Evolutionary conservation across 2,113 vertebrate genomes (phyloP), one percentile per base, ranked within the genome.

Genomic region (Neopipo cinnamomea): DNA sequence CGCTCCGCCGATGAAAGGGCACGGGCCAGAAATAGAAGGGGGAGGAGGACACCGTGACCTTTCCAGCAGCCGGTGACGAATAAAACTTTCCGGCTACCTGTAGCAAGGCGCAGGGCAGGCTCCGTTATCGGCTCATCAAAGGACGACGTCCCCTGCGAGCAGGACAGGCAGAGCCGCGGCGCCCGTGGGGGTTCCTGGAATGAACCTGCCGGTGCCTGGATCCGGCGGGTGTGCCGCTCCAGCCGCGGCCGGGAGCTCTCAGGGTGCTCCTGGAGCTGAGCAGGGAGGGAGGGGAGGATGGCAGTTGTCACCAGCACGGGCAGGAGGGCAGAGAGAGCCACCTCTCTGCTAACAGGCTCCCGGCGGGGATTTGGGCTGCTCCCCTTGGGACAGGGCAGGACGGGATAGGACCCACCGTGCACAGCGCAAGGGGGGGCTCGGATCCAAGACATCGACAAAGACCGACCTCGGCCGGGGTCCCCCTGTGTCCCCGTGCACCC

Each of bases 21-120:
- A 95, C 2, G 12, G 72, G 53, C 87, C 82, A 94, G 79, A 94
- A 97, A 95, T 89, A 94, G 93, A 78, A 81, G 22, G 49, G 85
- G 46, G 52, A 87, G 81, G 78, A 96, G 95, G 93, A 88, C 79
- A 2, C 58, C 4, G 62, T 97, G 97, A 97, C 95, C 96, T 97
- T 97, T 96, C 93, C 68, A 80, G 91, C 83, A 92, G 93, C 77
- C 15, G 14, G 72, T 50, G 85, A 94, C 3, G 7, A 67, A 61
- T 47, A 83, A 93, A 96, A 96, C 93, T 96, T 96, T 84, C 62
- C 24, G 24, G 94, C 62, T 82, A 90, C 89, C 87, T 87, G 93
- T 89, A 75, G 93, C 78, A 97, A 95, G 58, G 82, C 24, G 9
- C 91, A 67, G 65, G 63, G 85, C 78, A 39, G 71, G 83, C 65